A percentile compares a stretch with the other conserved stretches of the same genome.
These are phyloP conservation scores for Psylliodes chrysocephalus DNA, from an alignment of 2,888 invertebrate species.

Conservation along the genomic window DNA sequence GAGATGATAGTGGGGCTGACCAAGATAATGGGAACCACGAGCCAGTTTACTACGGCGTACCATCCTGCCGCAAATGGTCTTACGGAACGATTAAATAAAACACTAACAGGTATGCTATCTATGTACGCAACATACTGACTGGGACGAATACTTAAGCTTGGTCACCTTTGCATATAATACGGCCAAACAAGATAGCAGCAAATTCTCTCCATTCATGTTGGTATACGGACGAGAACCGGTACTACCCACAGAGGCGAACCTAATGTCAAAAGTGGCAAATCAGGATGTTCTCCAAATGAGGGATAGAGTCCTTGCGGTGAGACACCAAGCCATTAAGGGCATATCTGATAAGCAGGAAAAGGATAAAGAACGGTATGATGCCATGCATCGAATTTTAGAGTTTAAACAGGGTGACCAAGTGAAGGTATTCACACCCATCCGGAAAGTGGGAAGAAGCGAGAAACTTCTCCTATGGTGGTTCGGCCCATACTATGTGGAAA, in stretches of 20 bases:
- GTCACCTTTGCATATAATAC: too few species aligned
- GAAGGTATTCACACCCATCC: conserved; percentile 17
- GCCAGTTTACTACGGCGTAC: too few species aligned
- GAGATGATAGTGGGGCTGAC: conserved; percentile 23
- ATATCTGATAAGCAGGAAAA: background rate
- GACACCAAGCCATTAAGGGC: conserved; percentile 2
- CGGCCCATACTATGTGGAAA: conserved; percentile 34
- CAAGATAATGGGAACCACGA: conserved; percentile 27
- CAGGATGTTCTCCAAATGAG: conserved; percentile 5
- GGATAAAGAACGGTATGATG: background rate
- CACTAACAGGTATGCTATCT: conserved; percentile 39
- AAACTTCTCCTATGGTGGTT: too few species aligned
- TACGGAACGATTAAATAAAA: conserved; percentile 46
- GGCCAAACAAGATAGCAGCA: conserved; percentile 26
- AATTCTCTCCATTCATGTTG: conserved; percentile 18
- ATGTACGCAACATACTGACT: conserved; percentile 38
- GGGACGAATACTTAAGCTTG: conserved; percentile 24
- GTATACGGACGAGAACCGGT: too few species aligned
- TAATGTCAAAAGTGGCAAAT: background rate
- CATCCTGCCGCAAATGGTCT: conserved; percentile 40
- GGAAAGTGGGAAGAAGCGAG: conserved; percentile 38
- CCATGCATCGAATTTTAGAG: background rate
- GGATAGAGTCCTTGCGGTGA: conserved; percentile 19
- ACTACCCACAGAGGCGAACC: too few species aligned
- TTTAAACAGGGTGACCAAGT: background rate